These are phyloP conservation scores for Drosophila pseudoananassae DNA, from an alignment of 1,140 invertebrate species.

Conservation along the genomic window DNA sequence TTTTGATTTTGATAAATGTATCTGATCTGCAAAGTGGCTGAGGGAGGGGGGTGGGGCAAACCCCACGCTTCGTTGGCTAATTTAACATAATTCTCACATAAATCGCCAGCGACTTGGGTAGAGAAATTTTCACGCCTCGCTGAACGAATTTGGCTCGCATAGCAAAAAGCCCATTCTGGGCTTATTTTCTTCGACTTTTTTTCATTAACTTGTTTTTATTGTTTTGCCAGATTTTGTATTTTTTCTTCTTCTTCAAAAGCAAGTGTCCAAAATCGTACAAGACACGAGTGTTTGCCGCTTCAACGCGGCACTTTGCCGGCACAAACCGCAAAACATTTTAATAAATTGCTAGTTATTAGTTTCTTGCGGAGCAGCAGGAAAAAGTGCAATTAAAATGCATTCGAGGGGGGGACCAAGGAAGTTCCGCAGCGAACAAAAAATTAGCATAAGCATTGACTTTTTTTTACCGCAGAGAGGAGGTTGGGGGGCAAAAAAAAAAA, in stretches of 20 bases:
- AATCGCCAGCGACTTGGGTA: conserved; percentile 71
- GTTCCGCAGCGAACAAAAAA: conserved; percentile 63
- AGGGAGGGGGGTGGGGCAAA: background rate
- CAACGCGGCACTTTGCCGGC: conserved; percentile 23
- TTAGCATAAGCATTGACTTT: conserved; percentile 76
- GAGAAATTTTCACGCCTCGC: conserved; percentile 79
- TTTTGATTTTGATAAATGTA: conserved; percentile 34
- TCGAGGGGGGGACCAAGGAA: conserved; percentile 49
- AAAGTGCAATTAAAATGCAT: conserved; percentile 80
- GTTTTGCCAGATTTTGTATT: conserved; percentile 24
- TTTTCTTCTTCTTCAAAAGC: conserved; percentile 23
- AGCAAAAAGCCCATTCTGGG: conserved; percentile 18
- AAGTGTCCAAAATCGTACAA: conserved; percentile 52
- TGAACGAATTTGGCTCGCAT: conserved; percentile 49
- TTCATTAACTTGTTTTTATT: background rate
- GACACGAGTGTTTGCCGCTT: conserved; percentile 15
- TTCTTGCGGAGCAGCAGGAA: conserved; percentile 65
- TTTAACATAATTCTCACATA: conserved; percentile 82
- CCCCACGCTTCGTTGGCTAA: conserved; percentile 66
- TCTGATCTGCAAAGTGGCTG: conserved; percentile 31
- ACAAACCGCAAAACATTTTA: conserved; percentile 74
- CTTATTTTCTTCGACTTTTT: conserved; percentile 40
- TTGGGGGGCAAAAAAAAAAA: conserved; percentile 28
- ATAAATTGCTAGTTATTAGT: conserved; percentile 80
- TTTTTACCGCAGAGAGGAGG: conserved; percentile 18